These are phyloP conservation scores for Diadema setosum DNA, from an alignment of 35 echinoderm and acorn worm species.

Conservation along the genomic window DNA sequence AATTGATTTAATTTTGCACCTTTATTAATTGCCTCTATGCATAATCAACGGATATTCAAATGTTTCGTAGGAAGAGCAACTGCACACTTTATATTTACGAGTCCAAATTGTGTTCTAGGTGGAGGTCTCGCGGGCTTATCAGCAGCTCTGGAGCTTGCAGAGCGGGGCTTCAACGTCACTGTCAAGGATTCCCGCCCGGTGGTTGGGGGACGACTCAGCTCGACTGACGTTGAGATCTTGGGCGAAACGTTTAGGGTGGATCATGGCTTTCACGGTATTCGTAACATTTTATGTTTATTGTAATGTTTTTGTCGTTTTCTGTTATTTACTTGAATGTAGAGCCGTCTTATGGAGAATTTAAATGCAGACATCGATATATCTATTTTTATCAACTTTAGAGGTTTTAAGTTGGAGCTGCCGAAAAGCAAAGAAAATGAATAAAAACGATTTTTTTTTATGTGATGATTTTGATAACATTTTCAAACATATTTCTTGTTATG, in stretches of 20 bases:
- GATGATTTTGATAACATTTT: no score
- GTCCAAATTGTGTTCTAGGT: neutral
- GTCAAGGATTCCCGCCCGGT: slow-evolving; percentile 19
- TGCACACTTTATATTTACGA: neutral
- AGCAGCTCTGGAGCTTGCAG: slow-evolving; percentile 57
- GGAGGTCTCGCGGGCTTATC: slow-evolving; percentile 65
- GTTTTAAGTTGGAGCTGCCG: no score
- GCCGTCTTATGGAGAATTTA: no score
- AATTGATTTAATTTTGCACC: no score
- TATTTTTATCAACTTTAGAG: no score
- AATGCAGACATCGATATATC: no score
- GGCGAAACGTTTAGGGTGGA: slow-evolving; percentile 41
- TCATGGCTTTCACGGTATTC: slow-evolving; percentile 69
- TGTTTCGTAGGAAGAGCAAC: neutral
- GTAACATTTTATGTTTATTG: no score
- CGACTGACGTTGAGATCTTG: slow-evolving; percentile 17
- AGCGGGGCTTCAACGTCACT: slow-evolving; percentile 64
- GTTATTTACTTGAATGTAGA: no score
- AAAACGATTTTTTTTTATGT: no score
- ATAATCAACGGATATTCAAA: neutral
- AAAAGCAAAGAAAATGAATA: no score
- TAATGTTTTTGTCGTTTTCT: no score
- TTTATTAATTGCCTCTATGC: neutral
- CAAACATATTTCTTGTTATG: no score
- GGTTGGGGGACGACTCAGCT: slow-evolving; percentile 43